Evolutionary conservation across 2,888 invertebrate species (phyloP), one percentile per base, ranked within the genome.

Genomic region (Drosophila monieri): DNA sequence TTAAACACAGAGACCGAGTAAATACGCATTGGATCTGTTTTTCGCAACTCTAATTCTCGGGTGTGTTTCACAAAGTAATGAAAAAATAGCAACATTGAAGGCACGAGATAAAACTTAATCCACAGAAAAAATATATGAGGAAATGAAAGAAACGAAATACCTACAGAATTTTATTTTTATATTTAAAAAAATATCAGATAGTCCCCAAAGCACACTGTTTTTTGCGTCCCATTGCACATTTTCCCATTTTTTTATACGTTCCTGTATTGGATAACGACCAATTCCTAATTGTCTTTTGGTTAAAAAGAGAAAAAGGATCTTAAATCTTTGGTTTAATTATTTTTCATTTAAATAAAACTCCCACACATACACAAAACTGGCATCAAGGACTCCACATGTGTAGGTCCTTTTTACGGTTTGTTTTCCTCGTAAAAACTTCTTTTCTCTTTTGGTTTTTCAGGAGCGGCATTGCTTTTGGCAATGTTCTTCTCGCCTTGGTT

Each of bases 321-420:
- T 84, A 73, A 77, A 86, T 88, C 72, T 69, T 68, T 85, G 73
- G 78, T 87, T 88, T 87, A 86, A 85, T 88, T 85, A 84, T 87
- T 85, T 84, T 67, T 58, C 73, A 86, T 80, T 88, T 84, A 86
- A 88, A 88, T 85, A 75, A 84, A 77, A 73, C 62, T 27, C 59
- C 60, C 74, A 79, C 59, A 61, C 21, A 43, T 18, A 6, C 21
- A 18, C 18, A 15, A 12, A 56, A 60, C 6, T 46, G 21, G 18
- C 51, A 56, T 48, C 41, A 23, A 35, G 37, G 52, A 15, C 25
- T 44, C 25, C 56, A 32, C 49, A 49, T 37, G 23, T 39, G 39
- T 55, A 14, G 2, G 18, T 35, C 18, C 37, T 35, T 58, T 65
- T 60, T 25, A 55, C 25, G 59, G 53, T 72, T 83, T 79, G 77